Base-by-base conservation (phyloP, 2,113 vertebrate species). In the Circaetus cinerascens region DNA sequence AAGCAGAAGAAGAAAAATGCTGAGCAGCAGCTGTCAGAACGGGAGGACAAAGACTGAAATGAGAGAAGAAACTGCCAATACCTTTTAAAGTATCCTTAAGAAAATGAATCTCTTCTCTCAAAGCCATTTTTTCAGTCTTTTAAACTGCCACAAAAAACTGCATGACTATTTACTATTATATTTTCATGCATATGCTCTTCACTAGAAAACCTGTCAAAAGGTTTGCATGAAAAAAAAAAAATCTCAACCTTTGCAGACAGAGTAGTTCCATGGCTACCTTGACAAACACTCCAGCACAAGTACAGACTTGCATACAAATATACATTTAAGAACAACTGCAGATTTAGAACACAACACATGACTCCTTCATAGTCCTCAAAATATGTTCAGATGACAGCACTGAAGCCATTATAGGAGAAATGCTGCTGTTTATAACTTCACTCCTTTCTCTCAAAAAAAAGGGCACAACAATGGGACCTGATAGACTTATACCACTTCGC, bases 1-100 rank as follows among this genome's bases (percentile, higher is more conserved):
- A 41, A 75, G 53, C 43, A 85, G 53, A 77, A 32, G 48, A 68
- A 36, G 55, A 83, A 92, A 95, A 92, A 63, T 63, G 72, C 72
- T 92, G 79, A 95, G 82, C 85, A 90, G 77, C 62, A 92, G 73
- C 62, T 96, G 87, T 69, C 74, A 41, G 57, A 88, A 88, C 27
- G 34, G 67, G 75, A 95, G 32, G 76, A 89, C 71, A 68, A 67
- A 73, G 80, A 64, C 25, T 43, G 48, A 82, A 46, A 92, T 16
- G 43, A 40, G 73, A 85, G 34, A 51, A 72, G 36, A 73, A 88
- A 57, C 17, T n/a, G 10, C 55, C 85, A 74, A 59, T 55, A 76
- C 18, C 27, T 93, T 90, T 69, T 19, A 19, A 79, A 86, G 2
- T 25, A 11, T n/a, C 53, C 14, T 56, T 11, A 71, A 50, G 45